Evolutionary conservation across 2,797 vertebrate genomes (phyloP), one percentile per base, ranked within the genome.

Genomic region (Agapornis canus): DNA sequence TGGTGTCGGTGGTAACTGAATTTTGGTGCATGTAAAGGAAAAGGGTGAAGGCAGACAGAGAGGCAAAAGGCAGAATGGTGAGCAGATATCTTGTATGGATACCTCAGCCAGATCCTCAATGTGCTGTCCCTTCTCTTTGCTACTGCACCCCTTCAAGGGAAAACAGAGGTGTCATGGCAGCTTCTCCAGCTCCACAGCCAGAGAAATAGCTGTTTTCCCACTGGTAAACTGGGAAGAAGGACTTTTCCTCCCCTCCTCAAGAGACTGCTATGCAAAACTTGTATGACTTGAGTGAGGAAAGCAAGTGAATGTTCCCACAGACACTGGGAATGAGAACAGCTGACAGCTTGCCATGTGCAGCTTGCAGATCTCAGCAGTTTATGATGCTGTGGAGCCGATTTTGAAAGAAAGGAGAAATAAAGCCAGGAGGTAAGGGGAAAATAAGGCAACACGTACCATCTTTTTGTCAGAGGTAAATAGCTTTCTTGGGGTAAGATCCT

Each of bases 351-450:
- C 64, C 75, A 25, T 40, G 60, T 81, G 63, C 84, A 87, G 90
- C 83, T 80, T 60, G 19, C 47, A 51, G 60, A 77, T 80, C 85
- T 76, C 77, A 82, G 88, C 76, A 83, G 35, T 81, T 84, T 84
- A 52, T 72, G 90, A 13, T 76, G 65, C 80, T 90, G 70, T 45
- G 52, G 66, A 66, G 83, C 1, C 7, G 43, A 48, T 86, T 92
- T 84, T 79, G 92, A 86, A 86, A 77, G 61, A 79, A 95, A 93
- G 19, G 47, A 94, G 73, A 86, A 89, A 86, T 76, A 66, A 88
- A 92, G 48, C 10, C 2, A 15, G 40, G 35, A 90, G 59, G 22
- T 32, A 72, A 94, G 66, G 54, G 76, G n/a, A 65, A 96, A 92
- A 82, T 14, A 60, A 45, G 65, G 63, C n/a, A 81, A 39, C 31